Base-by-base conservation (phyloP, 2,797 vertebrate genomes). In the Lepus townsendii region DNA sequence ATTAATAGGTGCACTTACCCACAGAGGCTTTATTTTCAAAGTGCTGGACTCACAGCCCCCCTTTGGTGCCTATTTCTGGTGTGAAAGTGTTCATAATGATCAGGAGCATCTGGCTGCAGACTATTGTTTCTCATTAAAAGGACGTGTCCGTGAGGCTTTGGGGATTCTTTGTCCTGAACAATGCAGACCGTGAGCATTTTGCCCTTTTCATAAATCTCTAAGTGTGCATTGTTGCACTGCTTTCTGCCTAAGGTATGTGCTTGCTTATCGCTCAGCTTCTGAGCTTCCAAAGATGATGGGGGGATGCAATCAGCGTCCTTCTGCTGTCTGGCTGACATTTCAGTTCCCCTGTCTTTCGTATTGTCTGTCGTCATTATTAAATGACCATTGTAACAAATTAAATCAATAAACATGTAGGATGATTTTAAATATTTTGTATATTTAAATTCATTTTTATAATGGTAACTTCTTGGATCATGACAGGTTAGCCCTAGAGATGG, bases 41-140 rank as follows among this genome's bases (percentile, higher is more conserved):
- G 77, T 54, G 52, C 76, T 97, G 19, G 95, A 92, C 97, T 97
- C 96, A 93, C 60, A 78, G 88, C n/a, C 72, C 88, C 90, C 92
- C 92, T 97, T 97, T 94, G 93, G 93, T 95, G 78, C 80, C 32
- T 96, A 96, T 97, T 97, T 91, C 91, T 96, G 82, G 68, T 95
- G 91, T 65, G 96, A 94, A 97, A 94, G 10, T 97, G 91, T 83
- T 97, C 78, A 50, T 96, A 97, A 97, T 13, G 92, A 97, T 91
- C 93, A 93, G 95, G 68, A 98, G 95, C 98, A 98, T 97, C 96
- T 98, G 98, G 96, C 87, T 50, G 54, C 94, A 97, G 91, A 97
- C 96, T 95, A 94, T 94, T 97, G 94, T 96, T 98, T 97, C 97
- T 97, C 88, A 66, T 98, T 98, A 98, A 98, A 97, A 98, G 97